Conservation (phyloP, 2,797 vertebrate species). For the Eidolon dupreanum region DNA sequence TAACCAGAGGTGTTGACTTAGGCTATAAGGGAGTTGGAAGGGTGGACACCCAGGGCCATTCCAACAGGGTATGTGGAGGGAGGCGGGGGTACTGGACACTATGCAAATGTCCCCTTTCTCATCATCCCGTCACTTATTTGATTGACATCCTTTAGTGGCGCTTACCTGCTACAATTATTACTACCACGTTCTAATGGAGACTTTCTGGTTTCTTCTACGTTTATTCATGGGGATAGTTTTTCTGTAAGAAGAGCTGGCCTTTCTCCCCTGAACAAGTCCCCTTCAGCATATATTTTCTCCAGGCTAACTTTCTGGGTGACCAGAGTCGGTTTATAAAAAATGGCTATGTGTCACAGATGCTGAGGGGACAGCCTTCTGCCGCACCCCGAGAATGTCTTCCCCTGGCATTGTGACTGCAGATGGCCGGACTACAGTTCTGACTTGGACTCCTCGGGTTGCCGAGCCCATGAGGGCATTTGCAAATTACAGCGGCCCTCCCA, state of each 20-base stretch:
- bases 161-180: neutral
- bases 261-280: neutral
- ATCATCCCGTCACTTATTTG: neutral
- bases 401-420: neutral
- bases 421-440: neutral
- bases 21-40: neutral
- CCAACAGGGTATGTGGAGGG: neutral
- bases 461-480: neutral
- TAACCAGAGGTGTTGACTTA: neutral
- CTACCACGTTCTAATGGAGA: rapidly evolving
- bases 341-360: neutral
- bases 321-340: neutral
- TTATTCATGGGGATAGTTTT: neutral
- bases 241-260: neutral
- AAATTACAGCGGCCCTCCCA: neutral
- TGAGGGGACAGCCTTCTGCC: neutral
- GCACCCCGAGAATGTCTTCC: neutral
- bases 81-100: neutral
- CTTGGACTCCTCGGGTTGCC: neutral
- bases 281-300: neutral
- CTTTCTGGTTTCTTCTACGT: neutral
- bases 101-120: neutral
- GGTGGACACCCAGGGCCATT: neutral
- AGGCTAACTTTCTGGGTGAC: neutral
- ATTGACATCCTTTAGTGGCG: neutral